Evolutionary conservation across 2,888 invertebrate species (phyloP).

Genomic region (Euproctis similis): DNA sequence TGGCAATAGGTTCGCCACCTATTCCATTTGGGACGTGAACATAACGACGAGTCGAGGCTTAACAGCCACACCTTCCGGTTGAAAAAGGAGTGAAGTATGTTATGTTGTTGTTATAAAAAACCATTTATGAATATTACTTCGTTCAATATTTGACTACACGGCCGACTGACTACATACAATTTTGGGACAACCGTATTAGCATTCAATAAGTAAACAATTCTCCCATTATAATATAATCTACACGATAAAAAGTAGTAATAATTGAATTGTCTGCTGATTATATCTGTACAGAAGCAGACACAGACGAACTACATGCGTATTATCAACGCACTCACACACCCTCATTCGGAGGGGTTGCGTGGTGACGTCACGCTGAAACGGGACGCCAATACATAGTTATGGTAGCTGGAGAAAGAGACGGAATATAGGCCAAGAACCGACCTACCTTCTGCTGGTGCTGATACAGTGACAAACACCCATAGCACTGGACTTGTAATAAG

Average conservation of each 20-base stretch:
- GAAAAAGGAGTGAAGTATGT: no score
- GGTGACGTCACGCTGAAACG: conserved; percentile 62
- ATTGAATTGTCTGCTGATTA: conserved; percentile 30
- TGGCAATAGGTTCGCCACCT: no score
- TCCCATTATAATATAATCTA: no score
- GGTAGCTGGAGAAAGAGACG: conserved; percentile 33
- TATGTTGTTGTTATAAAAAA: no score
- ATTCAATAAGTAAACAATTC: no score
- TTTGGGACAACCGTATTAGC: no score
- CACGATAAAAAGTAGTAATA: conserved; percentile 6
- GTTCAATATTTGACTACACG: no score
- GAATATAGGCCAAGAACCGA: conserved; percentile 73
- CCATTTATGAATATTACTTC: no score
- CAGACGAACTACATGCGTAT: conserved; percentile 33
- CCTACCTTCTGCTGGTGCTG: conserved; percentile 53
- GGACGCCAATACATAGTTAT: conserved; percentile 26
- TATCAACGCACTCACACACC: conserved; percentile 46
- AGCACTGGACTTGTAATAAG: conserved; percentile 45
- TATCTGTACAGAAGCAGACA: conserved; percentile 24
- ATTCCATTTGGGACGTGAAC: no score
- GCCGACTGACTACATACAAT: no score
- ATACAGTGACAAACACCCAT: conserved; percentile 54
- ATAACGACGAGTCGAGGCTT: no score
- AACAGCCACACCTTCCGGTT: no score
- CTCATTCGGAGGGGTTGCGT: conserved; percentile 43